Conservation (phyloP, 2,888 invertebrate genomes). For the Camptogramma bilineatum region DNA sequence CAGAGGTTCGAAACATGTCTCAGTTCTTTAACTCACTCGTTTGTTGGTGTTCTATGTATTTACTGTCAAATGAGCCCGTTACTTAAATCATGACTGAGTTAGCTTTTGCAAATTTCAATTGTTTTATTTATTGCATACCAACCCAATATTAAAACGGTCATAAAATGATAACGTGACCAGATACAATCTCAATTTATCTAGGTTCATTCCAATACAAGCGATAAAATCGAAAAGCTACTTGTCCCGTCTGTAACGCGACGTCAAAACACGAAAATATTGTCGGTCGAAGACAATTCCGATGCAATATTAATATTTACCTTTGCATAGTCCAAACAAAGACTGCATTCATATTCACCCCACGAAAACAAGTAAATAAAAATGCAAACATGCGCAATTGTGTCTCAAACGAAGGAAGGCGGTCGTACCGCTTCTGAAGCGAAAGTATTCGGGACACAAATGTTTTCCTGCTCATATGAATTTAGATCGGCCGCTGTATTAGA, state of each 20-base stretch:
- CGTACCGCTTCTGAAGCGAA: constrained; percentile 56
- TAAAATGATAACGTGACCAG: constrained; percentile 25
- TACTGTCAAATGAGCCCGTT: too few relatives aligned
- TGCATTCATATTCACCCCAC: constrained; percentile 81
- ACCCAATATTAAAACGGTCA: not conserved
- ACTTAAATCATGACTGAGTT: too few relatives aligned
- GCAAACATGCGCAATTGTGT: constrained; percentile 82
- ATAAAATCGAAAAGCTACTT: constrained; percentile 35
- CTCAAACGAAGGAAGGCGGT: constrained; percentile 68
- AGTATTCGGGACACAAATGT: constrained; percentile 78
- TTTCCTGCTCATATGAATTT: constrained; percentile 81
- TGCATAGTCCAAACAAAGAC: constrained; percentile 73
- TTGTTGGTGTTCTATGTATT: too few relatives aligned
- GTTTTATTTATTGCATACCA: constrained; percentile 9
- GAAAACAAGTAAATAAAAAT: constrained; percentile 83
- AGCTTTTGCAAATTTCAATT: not conserved
- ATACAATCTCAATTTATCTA: constrained; percentile 19
- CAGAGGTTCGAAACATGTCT: not conserved
- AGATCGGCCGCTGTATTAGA: constrained; percentile 77
- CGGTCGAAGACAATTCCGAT: constrained; percentile 62
- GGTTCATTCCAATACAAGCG: constrained; percentile 4
- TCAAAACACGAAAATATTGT: constrained; percentile 57
- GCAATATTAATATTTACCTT: constrained; percentile 77
- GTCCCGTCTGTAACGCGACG: constrained; percentile 35
- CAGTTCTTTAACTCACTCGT: too few relatives aligned